Conservation (phyloP, 1,140 invertebrate genomes). For the Samia ricini region DNA sequence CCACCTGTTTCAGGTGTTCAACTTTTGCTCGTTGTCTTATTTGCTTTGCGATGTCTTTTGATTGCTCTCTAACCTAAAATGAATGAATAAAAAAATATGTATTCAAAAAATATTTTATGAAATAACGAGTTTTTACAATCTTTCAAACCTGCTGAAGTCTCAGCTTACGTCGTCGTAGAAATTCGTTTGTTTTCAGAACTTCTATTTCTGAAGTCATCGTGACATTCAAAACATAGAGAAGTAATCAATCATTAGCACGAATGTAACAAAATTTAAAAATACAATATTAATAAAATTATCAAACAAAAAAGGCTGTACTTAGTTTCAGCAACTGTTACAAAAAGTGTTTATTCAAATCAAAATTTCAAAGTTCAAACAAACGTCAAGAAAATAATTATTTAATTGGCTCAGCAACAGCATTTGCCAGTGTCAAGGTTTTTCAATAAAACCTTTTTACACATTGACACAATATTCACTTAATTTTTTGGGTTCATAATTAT, state of each 20-base stretch:
- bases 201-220: conserved; percentile 66
- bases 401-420: not conserved
- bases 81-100: conserved; percentile 4
- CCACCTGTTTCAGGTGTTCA: conserved; percentile 55
- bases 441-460: too few species aligned
- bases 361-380: conserved; percentile 16
- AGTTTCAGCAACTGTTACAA: not conserved
- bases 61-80: conserved; percentile 73
- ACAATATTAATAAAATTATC: not conserved
- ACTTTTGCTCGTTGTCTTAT: conserved; percentile 65
- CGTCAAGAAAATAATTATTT: conserved; percentile 4
- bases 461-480: too few species aligned
- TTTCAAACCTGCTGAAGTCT: conserved; percentile 66
- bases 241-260: not conserved
- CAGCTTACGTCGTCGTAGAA: conserved; percentile 64
- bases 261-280: not conserved
- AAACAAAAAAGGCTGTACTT: not conserved
- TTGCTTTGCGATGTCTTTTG: conserved; percentile 73
- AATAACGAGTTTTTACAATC: conserved; percentile 30
- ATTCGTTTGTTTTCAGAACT: conserved; percentile 68
- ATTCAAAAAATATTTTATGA: conserved; percentile 3
- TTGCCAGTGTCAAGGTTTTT: not conserved
- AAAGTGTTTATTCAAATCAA: not conserved
- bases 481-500: too few species aligned
- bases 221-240: conserved; percentile 22